Evolutionary conservation across 2,113 vertebrate species (phyloP), one percentile per base, ranked within the genome.

Genomic region (Psilopogon haemacephalus): DNA sequence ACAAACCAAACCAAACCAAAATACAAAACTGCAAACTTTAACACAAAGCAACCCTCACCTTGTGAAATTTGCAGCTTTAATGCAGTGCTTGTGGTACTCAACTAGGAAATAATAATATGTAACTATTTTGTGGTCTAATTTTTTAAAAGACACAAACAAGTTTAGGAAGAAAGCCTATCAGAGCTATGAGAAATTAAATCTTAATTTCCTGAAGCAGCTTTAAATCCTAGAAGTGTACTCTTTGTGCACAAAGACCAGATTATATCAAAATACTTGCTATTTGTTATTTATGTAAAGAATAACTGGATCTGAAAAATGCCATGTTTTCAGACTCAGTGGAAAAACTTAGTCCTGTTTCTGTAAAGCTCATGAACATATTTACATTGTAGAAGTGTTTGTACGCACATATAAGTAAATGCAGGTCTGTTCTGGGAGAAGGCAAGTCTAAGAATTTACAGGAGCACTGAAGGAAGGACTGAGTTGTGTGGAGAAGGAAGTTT

Each of bases 171-270:
- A 92, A 84, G 56, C 64, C 69, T 87, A 5, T 68, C 77, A 64
- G 73, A 94, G 44, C 48, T 89, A 30, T 48, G 40, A 94, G 86
- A 96, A 96, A 86, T 58, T n/a, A 89, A 70, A 56, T 92, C 40
- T 56, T 76, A 1, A 81, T 92, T 96, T 94, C 72, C 77, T 83
- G 80, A 95, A 94, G 74, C 28, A 75, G 30, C 75, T 89, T 94
- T 72, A 95, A 72, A 82, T 86, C 60, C 52, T 87, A 40, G 71
- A 18, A 40, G 40, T 15, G 7, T 82, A 28, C 40, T 72, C 20
- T 72, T 46, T 88, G 77, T 79, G 21, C 68, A 77, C n/a, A 70
- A 94, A 94, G 38, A 67, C 60, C 23, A 72, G 27, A 32, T 80
- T 33, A 16, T 80, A 54, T 38, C 50, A 91, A 70, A 93, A 90